These are phyloP conservation scores for Cladorhizidae sp. DNA, from an alignment of 37 sponge, comb jelly and placozoan species.

Conservation along the genomic window DNA sequence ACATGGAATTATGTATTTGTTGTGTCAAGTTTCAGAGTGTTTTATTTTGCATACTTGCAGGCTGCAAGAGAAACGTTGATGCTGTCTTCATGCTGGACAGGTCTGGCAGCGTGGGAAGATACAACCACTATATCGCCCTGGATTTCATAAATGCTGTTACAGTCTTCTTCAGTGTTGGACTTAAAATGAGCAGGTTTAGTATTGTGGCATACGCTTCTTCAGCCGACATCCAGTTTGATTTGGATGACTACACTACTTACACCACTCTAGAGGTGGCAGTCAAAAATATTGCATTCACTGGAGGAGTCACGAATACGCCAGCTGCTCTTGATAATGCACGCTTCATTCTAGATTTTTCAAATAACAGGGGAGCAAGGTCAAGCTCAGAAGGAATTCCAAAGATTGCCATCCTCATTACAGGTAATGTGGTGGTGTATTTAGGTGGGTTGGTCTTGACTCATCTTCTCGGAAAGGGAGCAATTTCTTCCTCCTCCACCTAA, in stretches of 20 bases:
- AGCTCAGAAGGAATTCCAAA: conserved; percentile 72
- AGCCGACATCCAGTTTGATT: conserved; percentile 43
- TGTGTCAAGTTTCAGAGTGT: too few relatives aligned
- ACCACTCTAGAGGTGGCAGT: conserved; percentile 23
- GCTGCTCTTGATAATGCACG: conserved; percentile 48
- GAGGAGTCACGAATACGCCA: conserved; percentile 69
- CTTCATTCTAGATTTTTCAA: conserved; percentile 23
- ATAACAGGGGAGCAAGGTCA: conserved; percentile 72
- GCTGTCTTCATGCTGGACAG: conserved; percentile 76
- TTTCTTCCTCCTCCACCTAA: too few relatives aligned
- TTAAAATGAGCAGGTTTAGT: conserved; percentile 51
- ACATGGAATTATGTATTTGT: too few relatives aligned
- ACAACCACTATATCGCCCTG: conserved; percentile 56
- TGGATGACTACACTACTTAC: conserved; percentile 25
- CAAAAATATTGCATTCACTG: conserved; percentile 13
- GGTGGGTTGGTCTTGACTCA: too few relatives aligned
- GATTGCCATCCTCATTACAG: conserved; percentile 81
- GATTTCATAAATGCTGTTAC: conserved; percentile 64
- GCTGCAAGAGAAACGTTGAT: conserved; percentile 68
- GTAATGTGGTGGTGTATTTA: conserved; percentile 38
- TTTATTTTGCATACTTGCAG: conserved; percentile 19
- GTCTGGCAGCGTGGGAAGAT: conserved; percentile 74
- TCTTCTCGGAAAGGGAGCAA: too few relatives aligned
- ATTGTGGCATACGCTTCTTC: conserved; percentile 57
- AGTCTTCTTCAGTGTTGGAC: conserved; percentile 62